A percentile compares a stretch with the other conserved stretches of the same genome.
Evolutionary conservation across 2,888 invertebrate species (phyloP).

Genomic region (Eupeodes latifasciatus): DNA sequence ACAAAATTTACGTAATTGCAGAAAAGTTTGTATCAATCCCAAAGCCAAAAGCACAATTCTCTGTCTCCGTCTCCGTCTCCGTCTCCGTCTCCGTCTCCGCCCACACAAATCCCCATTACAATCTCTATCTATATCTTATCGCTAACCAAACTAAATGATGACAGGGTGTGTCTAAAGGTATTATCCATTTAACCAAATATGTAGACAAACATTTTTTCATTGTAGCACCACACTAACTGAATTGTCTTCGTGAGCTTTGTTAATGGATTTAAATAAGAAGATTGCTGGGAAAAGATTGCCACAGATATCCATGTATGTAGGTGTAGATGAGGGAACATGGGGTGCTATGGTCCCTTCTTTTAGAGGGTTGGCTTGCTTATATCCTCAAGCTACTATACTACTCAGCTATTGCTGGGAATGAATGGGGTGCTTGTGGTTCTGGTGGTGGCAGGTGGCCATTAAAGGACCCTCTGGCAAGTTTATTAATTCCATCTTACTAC

Average conservation of each 20-base stretch:
- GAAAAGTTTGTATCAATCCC: constrained; percentile 63
- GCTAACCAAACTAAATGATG: constrained; percentile 67
- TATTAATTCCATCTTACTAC: constrained; percentile 63
- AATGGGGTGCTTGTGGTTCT: constrained; percentile 49
- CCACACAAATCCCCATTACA: constrained; percentile 34
- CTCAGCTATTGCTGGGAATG: constrained; percentile 46
- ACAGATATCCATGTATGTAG: constrained; percentile 29
- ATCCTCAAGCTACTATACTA: constrained; percentile 3
- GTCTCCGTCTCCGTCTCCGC: background rate
- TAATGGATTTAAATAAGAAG: constrained; percentile 73
- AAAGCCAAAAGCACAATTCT: constrained; percentile 25
- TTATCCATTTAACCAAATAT: constrained; percentile 71
- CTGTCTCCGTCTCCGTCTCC: background rate
- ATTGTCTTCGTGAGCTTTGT: constrained; percentile 64
- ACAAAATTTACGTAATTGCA: constrained; percentile 65
- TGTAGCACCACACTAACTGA: constrained; percentile 66
- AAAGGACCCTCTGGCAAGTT: constrained; percentile 61
- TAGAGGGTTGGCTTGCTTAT: background rate
- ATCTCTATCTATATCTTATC: constrained; percentile 58
- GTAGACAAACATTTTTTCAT: constrained; percentile 71
- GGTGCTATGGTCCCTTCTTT: background rate
- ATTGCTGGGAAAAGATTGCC: constrained; percentile 61
- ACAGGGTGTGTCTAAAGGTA: constrained; percentile 70
- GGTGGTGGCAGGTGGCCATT: constrained; percentile 67
- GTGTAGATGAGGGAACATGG: background rate